phyloP scores from a whole-genome alignment of 2,888 invertebrate species.

The Latrodectus hesperus region DNA sequence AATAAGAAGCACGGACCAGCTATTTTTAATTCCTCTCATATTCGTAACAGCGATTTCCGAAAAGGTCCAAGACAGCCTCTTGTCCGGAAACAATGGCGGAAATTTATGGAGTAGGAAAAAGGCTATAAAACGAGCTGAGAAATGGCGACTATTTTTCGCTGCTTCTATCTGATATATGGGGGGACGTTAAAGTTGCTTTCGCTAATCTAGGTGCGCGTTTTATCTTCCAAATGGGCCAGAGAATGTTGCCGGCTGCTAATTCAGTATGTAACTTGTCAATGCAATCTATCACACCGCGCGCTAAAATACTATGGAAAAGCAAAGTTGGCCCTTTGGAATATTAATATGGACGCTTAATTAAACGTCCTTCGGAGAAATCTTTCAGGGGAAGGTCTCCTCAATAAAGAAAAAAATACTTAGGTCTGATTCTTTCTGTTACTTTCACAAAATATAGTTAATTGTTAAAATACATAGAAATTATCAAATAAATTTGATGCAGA shows the following conservation, averaged over 20 bases:
- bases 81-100: constrained; percentile 52
- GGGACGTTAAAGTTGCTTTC: constrained; percentile 38
- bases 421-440: neutral
- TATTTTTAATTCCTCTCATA: constrained; percentile 1
- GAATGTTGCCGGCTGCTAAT: constrained; percentile 55
- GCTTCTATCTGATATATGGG: constrained; percentile 64
- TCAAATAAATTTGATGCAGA: too few relatives aligned
- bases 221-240: constrained; percentile 57
- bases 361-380: constrained; percentile 16
- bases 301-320: constrained; percentile 48
- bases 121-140: constrained; percentile 49
- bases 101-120: constrained; percentile 56
- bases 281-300: constrained; percentile 47
- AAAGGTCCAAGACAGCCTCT: constrained; percentile 28
- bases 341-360: constrained; percentile 63
- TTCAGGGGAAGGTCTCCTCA: constrained; percentile 7
- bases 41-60: neutral
- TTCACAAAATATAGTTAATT: neutral
- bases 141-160: constrained; percentile 59
- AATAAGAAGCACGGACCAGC: neutral
- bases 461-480: neutral
- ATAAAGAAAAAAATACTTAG: constrained; percentile 5
- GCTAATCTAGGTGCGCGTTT: constrained; percentile 52
- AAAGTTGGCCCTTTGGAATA: constrained; percentile 41
- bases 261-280: constrained; percentile 53